Evolutionary conservation across 2,888 invertebrate genomes (phyloP).

Genomic region (Dermolepida albohirtum): DNA sequence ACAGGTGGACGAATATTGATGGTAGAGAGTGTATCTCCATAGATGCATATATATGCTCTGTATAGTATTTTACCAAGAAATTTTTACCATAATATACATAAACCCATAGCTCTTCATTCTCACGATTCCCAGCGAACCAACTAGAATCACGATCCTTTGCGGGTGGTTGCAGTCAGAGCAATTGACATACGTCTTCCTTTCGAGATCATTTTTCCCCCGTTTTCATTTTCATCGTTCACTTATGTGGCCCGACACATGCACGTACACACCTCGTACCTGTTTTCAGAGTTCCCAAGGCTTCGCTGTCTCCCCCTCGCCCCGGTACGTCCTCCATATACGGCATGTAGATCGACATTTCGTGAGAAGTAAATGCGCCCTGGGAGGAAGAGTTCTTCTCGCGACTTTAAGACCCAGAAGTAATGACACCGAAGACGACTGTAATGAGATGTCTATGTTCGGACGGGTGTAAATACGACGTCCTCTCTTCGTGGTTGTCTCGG

Average conservation of each 20-base stretch:
- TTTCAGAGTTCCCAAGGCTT: conserved; percentile 3
- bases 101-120: too few species aligned
- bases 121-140: not conserved
- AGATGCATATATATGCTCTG: too few species aligned
- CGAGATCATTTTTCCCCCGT: conserved; percentile 1
- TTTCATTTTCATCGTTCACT: too few species aligned
- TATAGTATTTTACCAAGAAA: too few species aligned
- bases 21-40: too few species aligned
- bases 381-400: too few species aligned
- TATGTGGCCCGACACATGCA: conserved; percentile 5
- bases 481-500: not conserved
- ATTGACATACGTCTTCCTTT: conserved; percentile 28
- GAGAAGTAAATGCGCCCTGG: too few species aligned
- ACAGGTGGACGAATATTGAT: too few species aligned
- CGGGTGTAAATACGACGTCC: conserved; percentile 2
- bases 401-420: not conserved
- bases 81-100: too few species aligned
- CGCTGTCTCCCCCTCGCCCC: conserved; percentile 9
- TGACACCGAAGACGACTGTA: conserved; percentile 2
- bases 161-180: conserved; percentile 26
- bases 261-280: conserved; percentile 12
- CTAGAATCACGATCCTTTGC: conserved; percentile 28
- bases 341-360: too few species aligned
- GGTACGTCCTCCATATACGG: too few species aligned
- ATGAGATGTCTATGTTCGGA: conserved; percentile 21